Percentiles rank a stretch among this genome's conserved stretches.
Evolutionary conservation across 1,140 invertebrate genomes (phyloP).

Genomic region (Drosophila guanche): DNA sequence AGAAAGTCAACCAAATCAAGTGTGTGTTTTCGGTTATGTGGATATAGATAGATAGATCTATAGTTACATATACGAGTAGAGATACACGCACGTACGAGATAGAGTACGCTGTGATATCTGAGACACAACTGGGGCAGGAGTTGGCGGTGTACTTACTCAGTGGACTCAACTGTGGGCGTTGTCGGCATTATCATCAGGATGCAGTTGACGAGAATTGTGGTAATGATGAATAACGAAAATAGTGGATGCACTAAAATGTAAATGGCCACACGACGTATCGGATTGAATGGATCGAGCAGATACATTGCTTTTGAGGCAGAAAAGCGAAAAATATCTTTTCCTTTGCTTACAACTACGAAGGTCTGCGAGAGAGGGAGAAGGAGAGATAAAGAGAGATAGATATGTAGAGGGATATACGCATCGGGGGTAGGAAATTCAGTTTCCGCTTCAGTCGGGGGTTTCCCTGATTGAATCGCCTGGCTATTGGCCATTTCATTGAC

Average conservation of each 20-base stretch:
- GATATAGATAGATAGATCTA: not conserved
- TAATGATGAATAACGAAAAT: conserved; percentile 99
- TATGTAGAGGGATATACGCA: not conserved
- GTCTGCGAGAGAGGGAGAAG: conserved; percentile 88
- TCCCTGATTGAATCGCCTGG: conserved; percentile 1
- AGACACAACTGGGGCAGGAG: not conserved
- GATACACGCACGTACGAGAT: not conserved
- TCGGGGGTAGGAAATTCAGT: no score
- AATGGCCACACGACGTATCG: conserved; percentile 97
- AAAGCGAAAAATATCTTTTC: conserved; percentile 99
- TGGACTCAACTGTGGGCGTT: conserved; percentile 95
- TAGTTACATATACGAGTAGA: not conserved
- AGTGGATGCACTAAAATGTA: conserved; percentile 98
- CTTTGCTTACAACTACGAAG: conserved; percentile 98
- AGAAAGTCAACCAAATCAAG: conserved; percentile 23
- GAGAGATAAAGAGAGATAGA: not conserved
- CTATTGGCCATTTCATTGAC: no score
- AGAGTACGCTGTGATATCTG: not conserved
- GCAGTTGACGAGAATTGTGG: conserved; percentile 98
- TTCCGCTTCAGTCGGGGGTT: conserved; percentile 7
- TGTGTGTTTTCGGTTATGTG: conserved; percentile 26
- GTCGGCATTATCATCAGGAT: conserved; percentile 98
- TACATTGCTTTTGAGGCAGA: conserved; percentile 97
- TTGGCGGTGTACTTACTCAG: conserved; percentile 92
- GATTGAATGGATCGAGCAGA: conserved; percentile 98